Base-by-base conservation (phyloP, 2,797 vertebrate genomes). In the Arrhamphus sclerolepis region DNA sequence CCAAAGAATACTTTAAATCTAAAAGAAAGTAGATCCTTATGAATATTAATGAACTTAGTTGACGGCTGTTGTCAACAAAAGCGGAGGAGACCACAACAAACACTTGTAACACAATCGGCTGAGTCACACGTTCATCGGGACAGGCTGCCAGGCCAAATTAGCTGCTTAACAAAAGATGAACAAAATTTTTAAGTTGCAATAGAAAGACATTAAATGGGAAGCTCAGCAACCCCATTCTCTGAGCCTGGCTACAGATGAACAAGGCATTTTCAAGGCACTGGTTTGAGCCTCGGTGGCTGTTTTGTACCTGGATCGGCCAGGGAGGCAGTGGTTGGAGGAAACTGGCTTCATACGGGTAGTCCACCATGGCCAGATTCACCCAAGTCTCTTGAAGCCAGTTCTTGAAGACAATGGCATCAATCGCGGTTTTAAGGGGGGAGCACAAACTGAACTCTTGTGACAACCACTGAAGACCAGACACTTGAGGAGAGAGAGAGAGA, bases 311-410 rank as follows among this genome's bases (percentile, higher is more conserved):
- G 80, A 99, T 76, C 22, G 97, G 97, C 97, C 96, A 99, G 29
- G 83, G 91, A 75, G 98, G 98, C 62, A 99, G 93, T 31, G 95
- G 96, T 83, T 98, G 94, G 49, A 99, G 92, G 72, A 98, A 98
- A 78, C 92, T 91, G 2, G 95, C 94, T 65, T 93, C 84, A 3
- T 99, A 98, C 1, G 97, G 98, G 63, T 99, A 98, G 81, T 99
- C 90, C 68, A 96, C 95, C 97, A 98, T 98, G 3, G 97, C 97
- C 89, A 98, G 86, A 31, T 97, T 96, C 49, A 96, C 87, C 97
- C 98, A 99, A 0, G 95, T 98, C 82, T 97, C 96, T 72, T 92
- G 93, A 9, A 99, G 91, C 97, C 96, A 99, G 9, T 28, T 88
- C 91, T 98, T 99, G 75, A 99, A 92, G 22, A 0, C 1, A 1